Evolutionary conservation across 2,113 vertebrate genomes (phyloP).

Genomic region (Puntigrus tetrazona): DNA sequence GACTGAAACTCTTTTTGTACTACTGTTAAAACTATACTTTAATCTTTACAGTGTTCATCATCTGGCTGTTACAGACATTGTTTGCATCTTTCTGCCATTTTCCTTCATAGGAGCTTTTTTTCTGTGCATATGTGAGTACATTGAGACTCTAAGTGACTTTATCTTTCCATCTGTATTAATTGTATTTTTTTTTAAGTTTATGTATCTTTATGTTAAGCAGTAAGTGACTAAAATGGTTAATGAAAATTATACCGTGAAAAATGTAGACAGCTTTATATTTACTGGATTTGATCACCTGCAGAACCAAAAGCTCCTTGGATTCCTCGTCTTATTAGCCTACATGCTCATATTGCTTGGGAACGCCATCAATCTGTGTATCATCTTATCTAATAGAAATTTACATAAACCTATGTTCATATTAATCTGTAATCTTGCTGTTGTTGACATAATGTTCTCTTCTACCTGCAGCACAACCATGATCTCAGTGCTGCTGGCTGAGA

Average conservation of each 20-base stretch:
- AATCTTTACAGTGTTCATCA: background rate
- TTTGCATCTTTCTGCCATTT: slow-evolving; percentile 13
- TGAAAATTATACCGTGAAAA: background rate
- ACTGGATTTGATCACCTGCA: too few species aligned
- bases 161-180: background rate
- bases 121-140: background rate
- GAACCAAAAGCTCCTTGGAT: too few species aligned
- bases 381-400: slow-evolving; percentile 45
- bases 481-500: slow-evolving; percentile 39
- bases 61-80: background rate
- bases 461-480: slow-evolving; percentile 49
- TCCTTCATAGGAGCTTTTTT: slow-evolving; percentile 14
- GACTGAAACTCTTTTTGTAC: slow-evolving; percentile 11
- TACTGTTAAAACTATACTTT: slow-evolving; percentile 15
- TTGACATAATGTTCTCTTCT: slow-evolving; percentile 54
- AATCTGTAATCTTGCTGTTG: slow-evolving; percentile 54
- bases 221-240: background rate
- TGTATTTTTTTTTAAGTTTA: background rate
- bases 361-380: slow-evolving; percentile 47
- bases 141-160: background rate
- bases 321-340: too few species aligned
- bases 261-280: too few species aligned
- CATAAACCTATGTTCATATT: slow-evolving; percentile 60
- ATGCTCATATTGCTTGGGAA: slow-evolving; percentile 44
- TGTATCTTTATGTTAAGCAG: background rate